Evolutionary conservation across 2,113 vertebrate species (phyloP), one percentile per base, ranked within the genome.

Genomic region (Notothenia rossii): DNA sequence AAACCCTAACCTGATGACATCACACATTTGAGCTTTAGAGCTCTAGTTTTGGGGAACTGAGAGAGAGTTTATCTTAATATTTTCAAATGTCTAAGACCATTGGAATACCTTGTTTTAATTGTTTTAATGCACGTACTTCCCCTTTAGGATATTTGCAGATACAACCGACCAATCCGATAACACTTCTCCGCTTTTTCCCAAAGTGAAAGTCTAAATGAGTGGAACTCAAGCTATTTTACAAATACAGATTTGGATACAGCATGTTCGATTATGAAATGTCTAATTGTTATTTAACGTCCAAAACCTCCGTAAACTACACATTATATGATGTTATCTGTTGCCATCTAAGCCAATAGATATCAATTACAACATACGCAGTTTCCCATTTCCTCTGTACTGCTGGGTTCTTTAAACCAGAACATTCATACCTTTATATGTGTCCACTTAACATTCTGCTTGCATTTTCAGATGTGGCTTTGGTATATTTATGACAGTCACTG

Each of bases 371-470:
- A 64, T 14, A 51, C 0, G 13, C 17, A 59, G 13, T 18, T 49
- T 25, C 17, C 36, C 6, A 6, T 50, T 54, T 62, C 50, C 7
- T 10, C 45, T 61, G 29, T 5, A 9, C 22, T 15, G 45, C 68
- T 55, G 63, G 15, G 66, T 40, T 20, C 29, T 61, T 29, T 17
- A 13, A 71, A 46, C 48, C 29, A 20, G 11, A 25, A 33, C 13
- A n/a, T n/a, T 29, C 29, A 29, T 29, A 29, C 25, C 17, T 11
- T 10, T 73, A 48, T 48, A 7, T 8, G 12, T 71, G 43, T 58
- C 13, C 18, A 54, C 18, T 20, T 46, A 45, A 66, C 20, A 61
- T 61, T 20, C 45, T 61, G 22, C n/a, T 51, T 81, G 49, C 53
- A 22, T n/a, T 33, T 15, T 45, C 46, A 43, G 18, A 65, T 13